Evolutionary conservation across 2,888 invertebrate genomes (phyloP).

Genomic region (Elgonia sp.): DNA sequence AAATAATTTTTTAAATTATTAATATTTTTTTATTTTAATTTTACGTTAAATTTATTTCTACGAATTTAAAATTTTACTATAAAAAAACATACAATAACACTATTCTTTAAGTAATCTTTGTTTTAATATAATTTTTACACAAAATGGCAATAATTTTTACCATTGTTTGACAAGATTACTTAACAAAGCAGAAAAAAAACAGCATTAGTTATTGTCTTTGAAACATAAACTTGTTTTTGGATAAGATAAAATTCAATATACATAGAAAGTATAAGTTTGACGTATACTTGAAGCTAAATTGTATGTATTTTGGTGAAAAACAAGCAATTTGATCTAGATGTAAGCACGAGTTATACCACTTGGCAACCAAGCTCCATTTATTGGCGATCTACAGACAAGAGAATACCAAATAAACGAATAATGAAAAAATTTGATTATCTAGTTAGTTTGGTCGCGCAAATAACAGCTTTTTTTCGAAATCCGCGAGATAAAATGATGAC

Average conservation of each 20-base stretch:
- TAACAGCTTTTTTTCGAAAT: constrained; percentile 31
- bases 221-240: constrained; percentile 38
- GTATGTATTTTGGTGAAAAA: constrained; percentile 45
- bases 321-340: constrained; percentile 56
- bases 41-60: too few species aligned
- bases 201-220: constrained; percentile 28
- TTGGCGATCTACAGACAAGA: constrained; percentile 51
- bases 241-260: constrained; percentile 53
- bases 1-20: too few species aligned
- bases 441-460: constrained; percentile 33
- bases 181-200: too few species aligned
- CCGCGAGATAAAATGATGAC: constrained; percentile 23
- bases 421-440: constrained; percentile 59
- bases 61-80: too few species aligned
- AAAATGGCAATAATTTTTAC: too few species aligned
- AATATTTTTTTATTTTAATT: too few species aligned
- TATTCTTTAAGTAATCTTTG: too few species aligned
- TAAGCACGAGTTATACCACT: constrained; percentile 61
- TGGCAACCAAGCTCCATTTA: constrained; percentile 61
- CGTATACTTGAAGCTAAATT: constrained; percentile 39
- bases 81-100: too few species aligned
- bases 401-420: constrained; percentile 46
- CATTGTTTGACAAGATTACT: too few species aligned
- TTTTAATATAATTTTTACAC: too few species aligned
- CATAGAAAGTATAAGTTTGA: constrained; percentile 23